A percentile compares a stretch with the other conserved stretches of the same genome.
Conservation (phyloP, 2,113 vertebrate species). For the Pao palembangensis region DNA sequence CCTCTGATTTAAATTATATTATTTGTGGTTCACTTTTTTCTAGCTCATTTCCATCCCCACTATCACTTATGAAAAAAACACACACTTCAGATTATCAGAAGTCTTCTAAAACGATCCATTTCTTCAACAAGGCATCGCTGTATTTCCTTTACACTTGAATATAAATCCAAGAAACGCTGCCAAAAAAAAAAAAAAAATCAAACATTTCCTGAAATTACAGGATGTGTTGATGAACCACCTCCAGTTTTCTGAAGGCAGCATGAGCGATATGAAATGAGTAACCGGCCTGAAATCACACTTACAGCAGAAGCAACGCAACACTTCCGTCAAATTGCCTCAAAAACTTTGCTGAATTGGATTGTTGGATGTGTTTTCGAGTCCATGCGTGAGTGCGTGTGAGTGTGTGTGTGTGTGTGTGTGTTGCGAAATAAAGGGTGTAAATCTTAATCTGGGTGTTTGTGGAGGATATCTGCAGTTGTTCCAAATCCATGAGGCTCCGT, state of each 20-base stretch:
- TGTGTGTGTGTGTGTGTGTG: neutral
- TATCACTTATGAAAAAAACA: no score
- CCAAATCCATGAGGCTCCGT: slow-evolving; percentile 8
- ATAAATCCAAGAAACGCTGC: no score
- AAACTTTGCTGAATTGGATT: no score
- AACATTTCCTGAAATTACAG: neutral
- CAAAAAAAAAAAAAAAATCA: neutral
- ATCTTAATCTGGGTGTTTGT: slow-evolving; percentile 35
- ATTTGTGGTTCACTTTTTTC: no score
- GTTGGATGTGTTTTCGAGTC: no score
- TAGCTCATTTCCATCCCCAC: no score
- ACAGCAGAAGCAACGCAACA: no score
- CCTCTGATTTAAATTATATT: no score
- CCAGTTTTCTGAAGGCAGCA: neutral
- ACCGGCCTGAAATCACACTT: neutral
- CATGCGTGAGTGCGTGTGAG: neutral
- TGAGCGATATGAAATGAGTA: neutral
- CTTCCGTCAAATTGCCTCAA: neutral
- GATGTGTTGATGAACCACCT: neutral
- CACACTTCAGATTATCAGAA: no score
- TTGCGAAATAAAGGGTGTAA: neutral
- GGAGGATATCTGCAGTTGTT: slow-evolving; percentile 10
- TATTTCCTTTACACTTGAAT: no score
- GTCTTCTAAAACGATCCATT: no score
- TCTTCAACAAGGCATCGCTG: no score